phyloP scores from a whole-genome alignment of 2,113 vertebrate genomes.

The Neoarius graeffei region DNA sequence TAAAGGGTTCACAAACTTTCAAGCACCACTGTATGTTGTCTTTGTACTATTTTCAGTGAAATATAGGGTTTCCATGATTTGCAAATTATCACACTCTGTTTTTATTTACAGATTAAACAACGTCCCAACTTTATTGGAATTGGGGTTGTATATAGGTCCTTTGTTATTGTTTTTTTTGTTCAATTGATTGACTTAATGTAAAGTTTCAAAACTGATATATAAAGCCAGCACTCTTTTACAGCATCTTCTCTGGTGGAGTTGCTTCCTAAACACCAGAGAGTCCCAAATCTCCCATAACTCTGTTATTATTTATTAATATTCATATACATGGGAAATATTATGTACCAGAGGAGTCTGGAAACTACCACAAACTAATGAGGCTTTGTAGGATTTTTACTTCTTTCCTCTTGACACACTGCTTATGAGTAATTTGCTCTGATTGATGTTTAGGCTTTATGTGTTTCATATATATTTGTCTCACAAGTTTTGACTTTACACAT shows the following conservation, averaged over 20 bases:
- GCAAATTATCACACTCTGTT: no score
- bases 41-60: no score
- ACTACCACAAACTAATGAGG: not conserved
- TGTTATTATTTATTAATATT: not conserved
- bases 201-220: not conserved
- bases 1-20: no score
- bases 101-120: no score
- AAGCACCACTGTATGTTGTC: no score
- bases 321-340: not conserved
- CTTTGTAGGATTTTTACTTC: not conserved
- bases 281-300: not conserved
- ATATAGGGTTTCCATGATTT: no score
- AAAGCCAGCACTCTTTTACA: not conserved
- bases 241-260: not conserved
- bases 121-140: no score
- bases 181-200: not conserved
- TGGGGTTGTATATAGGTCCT: no score
- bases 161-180: not conserved
- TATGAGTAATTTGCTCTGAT: not conserved
- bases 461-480: not conserved
- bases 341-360: not conserved
- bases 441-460: not conserved
- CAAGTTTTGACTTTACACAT: not conserved
- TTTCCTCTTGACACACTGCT: not conserved
- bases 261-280: not conserved